These are phyloP conservation scores for Chelon labrosus DNA, from an alignment of 2,797 vertebrate genomes.

Conservation along the genomic window DNA sequence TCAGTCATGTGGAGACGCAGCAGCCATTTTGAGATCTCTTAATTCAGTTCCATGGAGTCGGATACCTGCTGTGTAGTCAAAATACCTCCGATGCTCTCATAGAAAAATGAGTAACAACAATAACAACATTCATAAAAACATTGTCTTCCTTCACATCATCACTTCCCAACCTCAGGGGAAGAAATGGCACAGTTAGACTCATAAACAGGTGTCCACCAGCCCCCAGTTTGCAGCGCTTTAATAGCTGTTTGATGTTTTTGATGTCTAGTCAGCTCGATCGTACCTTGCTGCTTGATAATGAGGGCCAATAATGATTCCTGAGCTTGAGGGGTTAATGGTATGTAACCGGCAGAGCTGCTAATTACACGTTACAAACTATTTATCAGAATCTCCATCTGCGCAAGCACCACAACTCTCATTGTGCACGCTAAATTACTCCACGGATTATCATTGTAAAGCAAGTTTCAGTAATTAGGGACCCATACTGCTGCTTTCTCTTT, in stretches of 20 bases:
- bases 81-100: slow-evolving; percentile 36
- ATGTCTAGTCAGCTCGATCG: slow-evolving; percentile 98
- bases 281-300: slow-evolving; percentile 98
- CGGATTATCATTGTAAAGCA: slow-evolving; percentile 99
- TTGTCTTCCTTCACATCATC: slow-evolving; percentile 69
- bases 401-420: slow-evolving; percentile 91
- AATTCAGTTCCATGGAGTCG: slow-evolving; percentile 28
- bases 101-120: slow-evolving; percentile 55
- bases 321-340: slow-evolving; percentile 99
- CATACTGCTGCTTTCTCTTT: slow-evolving; percentile 92
- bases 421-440: slow-evolving; percentile 99
- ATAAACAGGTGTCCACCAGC: slow-evolving; percentile 88
- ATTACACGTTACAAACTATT: slow-evolving; percentile 99
- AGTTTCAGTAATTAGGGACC: slow-evolving; percentile 98
- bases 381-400: slow-evolving; percentile 99
- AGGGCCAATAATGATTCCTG: slow-evolving; percentile 97
- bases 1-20: slow-evolving; percentile 12
- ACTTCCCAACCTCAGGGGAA: slow-evolving; percentile 75
- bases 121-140: slow-evolving; percentile 68
- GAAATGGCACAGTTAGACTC: slow-evolving; percentile 79
- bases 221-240: slow-evolving; percentile 68
- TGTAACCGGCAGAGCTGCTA: slow-evolving; percentile 98
- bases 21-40: slow-evolving; percentile 56
- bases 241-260: slow-evolving; percentile 88
- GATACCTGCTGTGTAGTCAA: slow-evolving; percentile 48